Evolutionary conservation across 2,113 vertebrate species (phyloP), one percentile per base, ranked within the genome.

Genomic region (Campylorhamphus procurvoides): DNA sequence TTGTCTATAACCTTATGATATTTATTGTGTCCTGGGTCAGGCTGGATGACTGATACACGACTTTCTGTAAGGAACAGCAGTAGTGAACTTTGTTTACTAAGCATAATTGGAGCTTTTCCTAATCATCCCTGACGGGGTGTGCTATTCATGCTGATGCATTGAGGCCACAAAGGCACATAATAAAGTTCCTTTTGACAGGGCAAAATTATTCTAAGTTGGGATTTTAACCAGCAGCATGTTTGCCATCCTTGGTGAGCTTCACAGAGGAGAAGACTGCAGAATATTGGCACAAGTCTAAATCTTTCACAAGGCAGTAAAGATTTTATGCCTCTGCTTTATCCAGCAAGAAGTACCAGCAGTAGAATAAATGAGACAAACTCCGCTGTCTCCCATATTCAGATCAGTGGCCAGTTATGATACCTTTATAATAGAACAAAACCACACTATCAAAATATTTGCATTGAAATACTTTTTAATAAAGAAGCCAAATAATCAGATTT

Each of bases 1-100:
- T 67, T 79, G 10, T 75, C 53, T 5, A 5, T 92, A 93, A 87
- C 78, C 47, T 91, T 76, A 66, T 66, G 67, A 31, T 75, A 88
- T 88, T 93, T 93, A 44, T 91, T 75, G 37, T 39, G 74, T 91
- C 52, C 50, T 94, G 27, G 86, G 66, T 74, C 68, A 87, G 79
- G 33, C 62, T 92, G 81, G 69, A 56, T 67, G 92, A 84, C n/a
- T n/a, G n/a, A n/a, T n/a, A 92, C 72, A 66, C 3, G 35, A 81
- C 96, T 96, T 93, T 91, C 68, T 80, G 6, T 80, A 69, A 77
- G 74, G 89, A 89, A 91, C 6, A 95, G 37, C 71, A 93, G 37
- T 69, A 66, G 44, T 50, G 42, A 87, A 89, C 74, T 87, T 96
- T 96, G 74, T 75, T 79, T 96, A 31, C 27, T 64, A 74, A 85